Conservation (phyloP, 2,113 vertebrate genomes). For the Speoplatyrhinus poulsoni region DNA sequence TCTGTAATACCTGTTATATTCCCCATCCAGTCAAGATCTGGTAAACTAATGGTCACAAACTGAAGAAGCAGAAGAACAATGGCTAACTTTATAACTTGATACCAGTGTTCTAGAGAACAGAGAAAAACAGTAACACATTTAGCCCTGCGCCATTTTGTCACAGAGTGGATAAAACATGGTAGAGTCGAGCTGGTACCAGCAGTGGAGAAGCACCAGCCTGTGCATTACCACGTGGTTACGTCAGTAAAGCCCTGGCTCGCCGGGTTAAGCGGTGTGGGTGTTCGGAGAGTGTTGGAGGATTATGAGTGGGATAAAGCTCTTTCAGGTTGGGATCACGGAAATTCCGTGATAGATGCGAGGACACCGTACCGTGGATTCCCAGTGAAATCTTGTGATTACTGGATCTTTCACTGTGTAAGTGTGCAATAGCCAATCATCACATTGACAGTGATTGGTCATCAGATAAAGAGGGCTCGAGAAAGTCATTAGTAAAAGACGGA, state of each 20-base stretch:
- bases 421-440: too few relatives aligned
- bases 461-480: background rate
- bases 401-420: background rate
- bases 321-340: conserved; percentile 26
- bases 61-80: too few relatives aligned
- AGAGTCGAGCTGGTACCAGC: too few relatives aligned
- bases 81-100: background rate
- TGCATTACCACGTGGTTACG: background rate
- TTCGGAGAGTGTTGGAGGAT: conserved; percentile 11
- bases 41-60: too few relatives aligned
- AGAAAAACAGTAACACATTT: background rate
- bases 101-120: background rate
- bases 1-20: background rate
- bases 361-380: background rate
- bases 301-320: conserved; percentile 29
- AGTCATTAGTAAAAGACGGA: background rate
- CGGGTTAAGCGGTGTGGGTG: background rate
- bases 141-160: too few relatives aligned
- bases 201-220: background rate
- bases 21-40: background rate
- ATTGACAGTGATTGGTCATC: too few relatives aligned
- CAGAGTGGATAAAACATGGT: too few relatives aligned
- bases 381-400: background rate
- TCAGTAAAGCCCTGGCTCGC: conserved; percentile 1
- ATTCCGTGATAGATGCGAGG: conserved; percentile 26